A percentile compares a stretch with the other conserved stretches of the same genome.
Conservation (phyloP, 2,113 vertebrate species). For the Climacteris rufus region DNA sequence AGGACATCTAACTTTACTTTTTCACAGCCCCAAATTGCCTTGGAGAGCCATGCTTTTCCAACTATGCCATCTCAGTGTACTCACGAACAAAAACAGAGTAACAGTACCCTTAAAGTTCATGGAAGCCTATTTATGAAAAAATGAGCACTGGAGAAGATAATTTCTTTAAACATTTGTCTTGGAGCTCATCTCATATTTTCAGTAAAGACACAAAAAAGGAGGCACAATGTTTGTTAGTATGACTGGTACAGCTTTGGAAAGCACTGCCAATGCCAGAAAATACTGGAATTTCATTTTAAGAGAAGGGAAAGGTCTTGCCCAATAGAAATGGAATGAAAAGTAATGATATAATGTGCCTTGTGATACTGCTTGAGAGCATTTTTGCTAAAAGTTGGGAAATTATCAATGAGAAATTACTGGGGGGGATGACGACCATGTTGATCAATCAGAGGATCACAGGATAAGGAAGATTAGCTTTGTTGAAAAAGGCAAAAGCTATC, state of each 20-base stretch:
- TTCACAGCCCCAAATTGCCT: neutral
- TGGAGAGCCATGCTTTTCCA: neutral
- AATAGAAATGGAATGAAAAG: neutral
- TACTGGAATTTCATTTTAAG: neutral
- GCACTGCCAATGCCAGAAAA: neutral
- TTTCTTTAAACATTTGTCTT: neutral
- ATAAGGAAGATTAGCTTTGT: neutral
- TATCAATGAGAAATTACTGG: neutral
- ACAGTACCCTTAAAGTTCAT: neutral
- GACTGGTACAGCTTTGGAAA: neutral
- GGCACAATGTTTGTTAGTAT: neutral
- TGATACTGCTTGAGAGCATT: neutral
- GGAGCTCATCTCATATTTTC: neutral
- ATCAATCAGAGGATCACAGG: neutral
- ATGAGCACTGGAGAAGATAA: neutral
- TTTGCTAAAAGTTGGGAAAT: neutral
- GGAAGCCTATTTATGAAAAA: neutral
- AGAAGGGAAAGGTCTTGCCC: neutral
- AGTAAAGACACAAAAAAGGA: neutral
- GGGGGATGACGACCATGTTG: neutral
- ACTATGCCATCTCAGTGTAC: neutral
- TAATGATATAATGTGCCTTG: neutral
- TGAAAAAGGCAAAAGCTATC: neutral
- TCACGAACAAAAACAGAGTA: neutral
- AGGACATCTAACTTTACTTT: neutral